These are phyloP conservation scores for Arrhamphus sclerolepis DNA, from an alignment of 2,797 vertebrate species.

Conservation along the genomic window DNA sequence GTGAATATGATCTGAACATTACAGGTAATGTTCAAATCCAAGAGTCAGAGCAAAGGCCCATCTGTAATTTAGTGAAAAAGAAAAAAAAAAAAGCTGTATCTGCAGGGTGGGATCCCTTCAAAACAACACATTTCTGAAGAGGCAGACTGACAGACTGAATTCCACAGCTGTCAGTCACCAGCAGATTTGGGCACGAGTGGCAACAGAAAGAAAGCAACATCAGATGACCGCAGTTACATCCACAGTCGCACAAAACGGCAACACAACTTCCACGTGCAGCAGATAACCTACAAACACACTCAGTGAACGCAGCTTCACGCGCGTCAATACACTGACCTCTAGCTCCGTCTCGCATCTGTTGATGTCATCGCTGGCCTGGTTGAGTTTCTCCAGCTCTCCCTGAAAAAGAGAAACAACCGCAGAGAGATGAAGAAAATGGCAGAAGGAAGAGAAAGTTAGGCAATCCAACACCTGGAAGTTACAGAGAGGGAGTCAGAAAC, in stretches of 20 bases:
- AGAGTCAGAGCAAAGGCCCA: slow-evolving; percentile 32
- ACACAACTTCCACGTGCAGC: no score
- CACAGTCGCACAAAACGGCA: no score
- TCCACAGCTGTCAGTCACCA: slow-evolving; percentile 6
- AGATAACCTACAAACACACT: no score
- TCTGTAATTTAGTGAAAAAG: neutral
- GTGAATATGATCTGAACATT: neutral
- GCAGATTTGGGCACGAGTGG: no score
- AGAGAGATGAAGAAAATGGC: slow-evolving; percentile 7
- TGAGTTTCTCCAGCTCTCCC: slow-evolving; percentile 97
- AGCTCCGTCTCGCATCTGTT: slow-evolving; percentile 94
- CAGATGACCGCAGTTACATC: neutral
- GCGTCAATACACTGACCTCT: slow-evolving; percentile 83
- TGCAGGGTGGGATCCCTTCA: neutral
- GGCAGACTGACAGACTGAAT: neutral
- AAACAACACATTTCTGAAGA: neutral
- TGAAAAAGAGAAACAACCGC: slow-evolving; percentile 55
- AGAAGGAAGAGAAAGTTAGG: neutral
- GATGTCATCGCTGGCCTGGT: slow-evolving; percentile 95
- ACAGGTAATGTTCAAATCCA: neutral
- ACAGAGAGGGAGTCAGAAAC: neutral
- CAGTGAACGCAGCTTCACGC: neutral
- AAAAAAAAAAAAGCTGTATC: neutral
- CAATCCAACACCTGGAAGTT: slow-evolving; percentile 5
- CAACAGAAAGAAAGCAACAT: neutral